Conservation (phyloP, 2,888 invertebrate species). For the Venustoraphidia nigricollis region DNA sequence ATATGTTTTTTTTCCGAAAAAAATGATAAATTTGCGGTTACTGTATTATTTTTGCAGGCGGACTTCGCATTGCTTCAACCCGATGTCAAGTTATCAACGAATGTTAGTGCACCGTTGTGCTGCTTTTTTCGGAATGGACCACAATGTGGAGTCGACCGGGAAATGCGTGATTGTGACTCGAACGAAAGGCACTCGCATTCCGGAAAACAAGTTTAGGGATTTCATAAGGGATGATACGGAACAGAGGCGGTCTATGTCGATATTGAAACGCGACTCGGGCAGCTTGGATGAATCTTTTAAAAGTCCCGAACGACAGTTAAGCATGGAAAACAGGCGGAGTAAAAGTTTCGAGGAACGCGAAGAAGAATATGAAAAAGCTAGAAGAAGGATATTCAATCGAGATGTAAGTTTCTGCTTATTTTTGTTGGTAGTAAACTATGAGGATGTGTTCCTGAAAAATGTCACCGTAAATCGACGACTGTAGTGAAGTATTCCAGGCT, state of each 20-base stretch:
- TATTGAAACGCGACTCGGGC: slow-evolving; percentile 67
- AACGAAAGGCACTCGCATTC: slow-evolving; percentile 49
- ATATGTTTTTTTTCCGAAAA: not conserved
- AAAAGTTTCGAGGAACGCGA: slow-evolving; percentile 87
- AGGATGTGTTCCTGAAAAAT: not conserved
- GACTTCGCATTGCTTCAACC: slow-evolving; percentile 69
- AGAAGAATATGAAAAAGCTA: slow-evolving; percentile 73
- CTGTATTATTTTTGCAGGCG: slow-evolving; percentile 31
- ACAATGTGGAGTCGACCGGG: slow-evolving; percentile 77
- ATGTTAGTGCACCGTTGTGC: slow-evolving; percentile 93
- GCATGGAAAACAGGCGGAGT: slow-evolving; percentile 50
- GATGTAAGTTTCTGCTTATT: slow-evolving; percentile 16
- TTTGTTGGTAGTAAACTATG: too few species aligned
- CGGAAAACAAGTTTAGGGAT: slow-evolving; percentile 56
- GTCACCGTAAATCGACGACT: slow-evolving; percentile 2
- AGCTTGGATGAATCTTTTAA: slow-evolving; percentile 59
- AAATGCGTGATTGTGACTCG: slow-evolving; percentile 75
- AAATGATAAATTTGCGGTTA: not conserved
- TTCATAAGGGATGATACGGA: slow-evolving; percentile 56
- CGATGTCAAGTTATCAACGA: slow-evolving; percentile 89
- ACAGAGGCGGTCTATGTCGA: slow-evolving; percentile 45
- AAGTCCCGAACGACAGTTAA: slow-evolving; percentile 43
- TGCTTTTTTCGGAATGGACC: slow-evolving; percentile 85
- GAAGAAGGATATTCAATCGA: slow-evolving; percentile 66
- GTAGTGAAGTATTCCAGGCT: not conserved